Conservation (phyloP, 1,140 invertebrate species). For the Tribolium castaneum region DNA sequence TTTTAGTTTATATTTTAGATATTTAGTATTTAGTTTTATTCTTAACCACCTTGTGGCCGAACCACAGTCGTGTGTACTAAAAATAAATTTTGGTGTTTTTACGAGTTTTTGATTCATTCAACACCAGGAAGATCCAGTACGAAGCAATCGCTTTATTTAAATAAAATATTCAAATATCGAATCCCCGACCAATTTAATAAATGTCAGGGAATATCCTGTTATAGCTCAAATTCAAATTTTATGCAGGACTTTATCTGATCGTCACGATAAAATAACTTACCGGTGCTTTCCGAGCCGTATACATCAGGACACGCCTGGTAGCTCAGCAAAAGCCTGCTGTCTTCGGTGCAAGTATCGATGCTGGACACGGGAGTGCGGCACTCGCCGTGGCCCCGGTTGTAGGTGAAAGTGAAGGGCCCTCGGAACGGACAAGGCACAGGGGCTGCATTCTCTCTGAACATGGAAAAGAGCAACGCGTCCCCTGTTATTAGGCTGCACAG, state of each 20-base stretch:
- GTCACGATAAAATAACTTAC: constrained; percentile 64
- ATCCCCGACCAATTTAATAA: constrained; percentile 28
- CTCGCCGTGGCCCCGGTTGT: constrained; percentile 85
- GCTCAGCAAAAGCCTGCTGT: constrained; percentile 84
- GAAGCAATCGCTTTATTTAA: neutral
- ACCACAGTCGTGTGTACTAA: too few relatives aligned
- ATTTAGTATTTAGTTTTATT: too few relatives aligned
- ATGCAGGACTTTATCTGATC: constrained; percentile 22
- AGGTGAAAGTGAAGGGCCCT: constrained; percentile 85
- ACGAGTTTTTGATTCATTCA: too few relatives aligned
- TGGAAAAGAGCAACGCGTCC: constrained; percentile 86
- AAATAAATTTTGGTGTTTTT: too few relatives aligned
- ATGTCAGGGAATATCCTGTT: constrained; percentile 30
- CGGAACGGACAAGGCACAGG: constrained; percentile 84
- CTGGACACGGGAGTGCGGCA: constrained; percentile 86
- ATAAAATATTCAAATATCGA: constrained; percentile 35
- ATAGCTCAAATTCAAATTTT: constrained; percentile 23
- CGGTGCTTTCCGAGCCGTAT: constrained; percentile 83
- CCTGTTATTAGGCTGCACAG: constrained; percentile 88
- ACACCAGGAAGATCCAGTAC: too few relatives aligned
- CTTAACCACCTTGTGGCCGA: too few relatives aligned
- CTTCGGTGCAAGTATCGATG: constrained; percentile 90
- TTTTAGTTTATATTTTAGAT: too few relatives aligned
- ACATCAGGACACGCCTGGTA: constrained; percentile 95
- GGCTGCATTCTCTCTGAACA: constrained; percentile 84